Base-by-base conservation (phyloP, 2,113 vertebrate genomes). In the Ceyx melanurus region DNA sequence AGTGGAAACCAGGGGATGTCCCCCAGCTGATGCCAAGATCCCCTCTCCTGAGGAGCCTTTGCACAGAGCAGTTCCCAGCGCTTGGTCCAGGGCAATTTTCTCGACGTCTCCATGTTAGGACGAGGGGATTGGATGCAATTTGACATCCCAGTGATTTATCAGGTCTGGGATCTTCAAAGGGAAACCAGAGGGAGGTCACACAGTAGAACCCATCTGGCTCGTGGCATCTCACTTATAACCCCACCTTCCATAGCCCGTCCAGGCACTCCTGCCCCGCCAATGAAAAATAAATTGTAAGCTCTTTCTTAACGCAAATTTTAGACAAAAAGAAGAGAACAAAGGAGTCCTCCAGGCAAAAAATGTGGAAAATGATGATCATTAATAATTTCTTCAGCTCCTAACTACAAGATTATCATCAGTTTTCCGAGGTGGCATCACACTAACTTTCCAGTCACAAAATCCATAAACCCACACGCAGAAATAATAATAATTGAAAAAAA, bases 241-340 rank as follows among this genome's bases (percentile, higher is more conserved):
- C 88, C 90, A 88, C 80, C 80, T 88, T 57, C 72, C 23, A 3
- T 73, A 37, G 67, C 61, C 53, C 61, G 8, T 50, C 58, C 50
- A 35, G 78, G 81, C 85, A 75, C 51, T 33, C 73, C 77, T 54
- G 62, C 86, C 31, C 72, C 61, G 86, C 76, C 51, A 48, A 48
- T 35, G 64, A 81, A 77, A 75, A 78, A 65, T 66, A 40, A 86
- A 56, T 61, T 48, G 65, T 57, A 15, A 93, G 74, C 66, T 90
- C 66, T 90, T 90, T 92, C 82, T 95, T 96, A 90, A 93, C 0
- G 9, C 45, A 82, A 31, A 78, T 37, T 68, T 75, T n/a, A 94
- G 88, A 93, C 88, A 94, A 93, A 93, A 94, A 92, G 86, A 88
- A 25, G 53, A 73, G 84, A 95, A 90, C 92, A 94, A 95, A 96